Conservation (phyloP, 1,140 invertebrate genomes). For the Neelides sp. region DNA sequence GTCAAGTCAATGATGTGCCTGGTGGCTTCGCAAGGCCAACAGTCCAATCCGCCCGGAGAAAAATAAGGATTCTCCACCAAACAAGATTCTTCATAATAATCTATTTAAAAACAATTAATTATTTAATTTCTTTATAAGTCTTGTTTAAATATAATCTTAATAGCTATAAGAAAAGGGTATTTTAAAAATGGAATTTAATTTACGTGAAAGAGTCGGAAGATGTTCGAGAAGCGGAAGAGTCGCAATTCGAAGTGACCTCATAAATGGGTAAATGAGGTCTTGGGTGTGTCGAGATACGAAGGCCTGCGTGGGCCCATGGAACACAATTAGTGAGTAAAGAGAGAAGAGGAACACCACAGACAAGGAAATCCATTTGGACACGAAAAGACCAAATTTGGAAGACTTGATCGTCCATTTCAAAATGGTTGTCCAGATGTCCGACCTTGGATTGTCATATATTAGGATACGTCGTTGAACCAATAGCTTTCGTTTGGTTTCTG, state of each 20-base stretch:
- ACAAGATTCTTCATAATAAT: conserved; percentile 64
- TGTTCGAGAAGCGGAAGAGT: conserved; percentile 47
- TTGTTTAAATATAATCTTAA: too few species aligned
- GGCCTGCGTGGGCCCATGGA: conserved; percentile 41
- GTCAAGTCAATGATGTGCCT: conserved; percentile 44
- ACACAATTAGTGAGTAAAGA: conserved; percentile 34
- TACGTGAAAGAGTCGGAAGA: conserved; percentile 52
- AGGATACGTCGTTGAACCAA: not conserved
- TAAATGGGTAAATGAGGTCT: conserved; percentile 53
- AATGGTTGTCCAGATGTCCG: not conserved
- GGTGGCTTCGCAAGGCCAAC: conserved; percentile 57
- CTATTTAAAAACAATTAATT: conserved; percentile 39
- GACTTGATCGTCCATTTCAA: not conserved
- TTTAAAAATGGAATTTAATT: conserved; percentile 7
- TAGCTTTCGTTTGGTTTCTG: not conserved
- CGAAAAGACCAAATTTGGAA: conserved; percentile 3
- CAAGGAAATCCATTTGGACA: conserved; percentile 7
- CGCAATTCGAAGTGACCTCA: conserved; percentile 46
- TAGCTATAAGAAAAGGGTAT: conserved; percentile 15
- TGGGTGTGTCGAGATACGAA: conserved; percentile 49
- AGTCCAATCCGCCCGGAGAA: conserved; percentile 54
- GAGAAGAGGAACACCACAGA: conserved; percentile 31
- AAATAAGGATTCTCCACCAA: conserved; percentile 62
- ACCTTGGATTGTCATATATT: not conserved
- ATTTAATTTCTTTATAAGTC: conserved; percentile 5